Evolutionary conservation across 1,140 invertebrate species (phyloP).

Genomic region (Heliconius hermathena): DNA sequence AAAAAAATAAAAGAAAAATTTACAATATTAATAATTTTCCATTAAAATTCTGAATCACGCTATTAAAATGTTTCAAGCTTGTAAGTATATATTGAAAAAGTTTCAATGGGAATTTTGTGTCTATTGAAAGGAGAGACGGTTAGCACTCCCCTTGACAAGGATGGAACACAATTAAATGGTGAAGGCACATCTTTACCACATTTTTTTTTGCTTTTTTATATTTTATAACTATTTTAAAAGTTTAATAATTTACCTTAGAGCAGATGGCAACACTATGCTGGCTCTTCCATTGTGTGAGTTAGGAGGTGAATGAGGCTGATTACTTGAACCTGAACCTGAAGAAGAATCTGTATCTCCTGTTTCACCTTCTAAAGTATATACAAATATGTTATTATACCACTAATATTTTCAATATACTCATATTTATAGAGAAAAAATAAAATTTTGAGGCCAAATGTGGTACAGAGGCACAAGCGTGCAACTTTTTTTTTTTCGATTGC

Average conservation of each 20-base stretch:
- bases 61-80: conserved; percentile 30
- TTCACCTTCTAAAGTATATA: conserved; percentile 55
- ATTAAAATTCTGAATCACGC: conserved; percentile 34
- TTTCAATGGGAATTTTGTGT: conserved; percentile 12
- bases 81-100: conserved; percentile 34
- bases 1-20: neutral
- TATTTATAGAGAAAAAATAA: neutral
- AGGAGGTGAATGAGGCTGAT: conserved; percentile 55
- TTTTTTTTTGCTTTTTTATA: conserved; percentile 36
- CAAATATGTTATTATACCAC: neutral
- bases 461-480: too few species aligned
- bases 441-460: too few species aligned
- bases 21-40: neutral
- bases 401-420: neutral
- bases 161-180: conserved; percentile 50
- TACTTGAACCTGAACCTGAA: conserved; percentile 55
- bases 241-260: conserved; percentile 59
- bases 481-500: too few species aligned
- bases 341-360: conserved; percentile 70
- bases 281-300: conserved; percentile 54
- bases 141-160: conserved; percentile 56
- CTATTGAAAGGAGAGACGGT: conserved; percentile 55
- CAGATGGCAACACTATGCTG: conserved; percentile 64
- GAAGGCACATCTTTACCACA: conserved; percentile 53
- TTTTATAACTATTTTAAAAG: neutral